These are phyloP conservation scores for Eriosoma lanigerum DNA, from an alignment of 1,140 invertebrate species.

Conservation along the genomic window DNA sequence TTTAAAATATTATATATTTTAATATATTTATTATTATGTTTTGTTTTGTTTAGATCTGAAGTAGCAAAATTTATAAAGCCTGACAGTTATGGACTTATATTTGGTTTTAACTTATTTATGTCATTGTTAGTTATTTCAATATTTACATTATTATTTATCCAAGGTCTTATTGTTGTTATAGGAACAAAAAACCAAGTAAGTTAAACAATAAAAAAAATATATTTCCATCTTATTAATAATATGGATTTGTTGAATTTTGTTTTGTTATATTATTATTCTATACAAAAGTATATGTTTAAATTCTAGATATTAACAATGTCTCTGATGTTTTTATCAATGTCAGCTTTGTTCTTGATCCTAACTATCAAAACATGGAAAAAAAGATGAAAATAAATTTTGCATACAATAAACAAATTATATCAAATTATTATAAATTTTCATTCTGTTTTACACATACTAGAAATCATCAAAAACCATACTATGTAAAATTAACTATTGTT, in stretches of 20 bases:
- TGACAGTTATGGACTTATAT: constrained; percentile 85
- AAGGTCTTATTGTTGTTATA: constrained; percentile 32
- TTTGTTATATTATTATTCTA: not conserved
- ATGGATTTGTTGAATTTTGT: no score
- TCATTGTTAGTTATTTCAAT: constrained; percentile 77
- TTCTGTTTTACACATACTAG: no score
- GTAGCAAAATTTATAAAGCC: constrained; percentile 76
- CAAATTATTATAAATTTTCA: no score
- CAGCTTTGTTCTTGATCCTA: not conserved
- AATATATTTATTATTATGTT: no score
- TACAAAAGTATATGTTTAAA: not conserved
- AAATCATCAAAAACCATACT: no score
- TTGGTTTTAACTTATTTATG: constrained; percentile 85
- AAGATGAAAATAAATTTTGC: no score
- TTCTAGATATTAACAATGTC: constrained; percentile 37
- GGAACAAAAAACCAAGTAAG: constrained; percentile 43
- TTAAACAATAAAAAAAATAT: not conserved
- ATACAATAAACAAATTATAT: no score
- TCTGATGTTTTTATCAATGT: not conserved
- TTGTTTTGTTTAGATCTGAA: constrained; percentile 69
- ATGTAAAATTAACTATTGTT: no score
- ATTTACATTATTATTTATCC: constrained; percentile 69
- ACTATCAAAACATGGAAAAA: not conserved
- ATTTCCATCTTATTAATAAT: not conserved
- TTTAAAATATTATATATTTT: not conserved